A percentile compares a stretch with the other conserved stretches of the same genome.
These are phyloP conservation scores for Delichon dasypus DNA, from an alignment of 2,797 vertebrate species.

Conservation along the genomic window DNA sequence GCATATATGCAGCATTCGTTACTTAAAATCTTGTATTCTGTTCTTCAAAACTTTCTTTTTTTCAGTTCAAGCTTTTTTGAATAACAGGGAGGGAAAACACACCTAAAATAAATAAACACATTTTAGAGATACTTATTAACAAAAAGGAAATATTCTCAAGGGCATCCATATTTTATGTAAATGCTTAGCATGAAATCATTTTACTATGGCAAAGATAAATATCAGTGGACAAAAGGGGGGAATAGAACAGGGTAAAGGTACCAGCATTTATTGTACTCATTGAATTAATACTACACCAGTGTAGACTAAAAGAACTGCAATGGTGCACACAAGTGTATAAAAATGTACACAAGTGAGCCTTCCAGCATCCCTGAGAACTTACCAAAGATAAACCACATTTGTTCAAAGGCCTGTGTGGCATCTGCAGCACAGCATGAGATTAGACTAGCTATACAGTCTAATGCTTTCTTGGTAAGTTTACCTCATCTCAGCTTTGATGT, in stretches of 20 bases:
- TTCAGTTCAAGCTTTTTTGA: background rate
- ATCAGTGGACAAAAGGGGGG: background rate
- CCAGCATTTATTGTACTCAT: background rate
- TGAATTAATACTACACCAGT: background rate
- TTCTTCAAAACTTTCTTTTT: background rate
- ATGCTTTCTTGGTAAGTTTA: background rate
- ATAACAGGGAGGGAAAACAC: background rate
- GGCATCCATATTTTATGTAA: constrained; percentile 1
- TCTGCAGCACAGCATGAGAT: background rate
- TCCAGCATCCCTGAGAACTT: background rate
- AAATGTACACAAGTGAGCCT: background rate
- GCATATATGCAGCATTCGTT: background rate
- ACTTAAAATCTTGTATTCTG: background rate
- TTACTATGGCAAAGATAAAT: background rate
- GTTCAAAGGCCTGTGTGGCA: background rate
- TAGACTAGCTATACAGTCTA: background rate
- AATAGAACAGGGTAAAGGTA: background rate
- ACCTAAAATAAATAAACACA: background rate
- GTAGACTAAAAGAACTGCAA: background rate
- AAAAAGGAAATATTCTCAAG: background rate
- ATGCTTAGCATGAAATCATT: background rate
- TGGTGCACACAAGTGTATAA: background rate
- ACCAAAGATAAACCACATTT: background rate
- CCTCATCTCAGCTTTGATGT: background rate
- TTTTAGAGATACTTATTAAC: background rate